Conservation (phyloP, 2,888 invertebrate species). For the Drosophila incognita region DNA sequence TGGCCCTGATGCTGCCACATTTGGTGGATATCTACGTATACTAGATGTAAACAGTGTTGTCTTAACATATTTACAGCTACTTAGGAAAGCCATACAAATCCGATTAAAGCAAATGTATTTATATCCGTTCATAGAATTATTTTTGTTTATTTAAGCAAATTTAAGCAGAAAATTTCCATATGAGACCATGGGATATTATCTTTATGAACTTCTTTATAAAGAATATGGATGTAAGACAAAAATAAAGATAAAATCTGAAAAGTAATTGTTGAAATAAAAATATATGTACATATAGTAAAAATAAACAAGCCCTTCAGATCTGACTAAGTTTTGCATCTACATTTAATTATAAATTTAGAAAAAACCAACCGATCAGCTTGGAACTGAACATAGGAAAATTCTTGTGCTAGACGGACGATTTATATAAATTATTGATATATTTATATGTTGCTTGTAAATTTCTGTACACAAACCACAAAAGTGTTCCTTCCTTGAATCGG, state of each 20-base stretch:
- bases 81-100: background rate
- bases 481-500: background rate
- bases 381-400: background rate
- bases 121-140: background rate
- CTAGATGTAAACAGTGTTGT: conserved; percentile 4
- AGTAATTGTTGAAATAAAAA: background rate
- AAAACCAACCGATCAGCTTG: background rate
- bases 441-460: background rate
- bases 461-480: too few species aligned
- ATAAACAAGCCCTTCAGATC: background rate
- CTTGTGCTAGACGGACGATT: background rate
- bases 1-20: conserved; percentile 10
- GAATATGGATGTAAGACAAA: background rate
- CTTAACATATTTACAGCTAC: conserved; percentile 3
- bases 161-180: background rate
- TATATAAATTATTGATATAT: background rate
- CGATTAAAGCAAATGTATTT: background rate
- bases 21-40: background rate
- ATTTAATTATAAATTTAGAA: background rate
- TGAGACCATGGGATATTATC: background rate
- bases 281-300: background rate
- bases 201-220: background rate
- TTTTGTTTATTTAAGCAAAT: background rate
- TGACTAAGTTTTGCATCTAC: background rate
- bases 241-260: background rate